phyloP scores from a whole-genome alignment of 2,113 vertebrate genomes.

The Struthio camelus region DNA sequence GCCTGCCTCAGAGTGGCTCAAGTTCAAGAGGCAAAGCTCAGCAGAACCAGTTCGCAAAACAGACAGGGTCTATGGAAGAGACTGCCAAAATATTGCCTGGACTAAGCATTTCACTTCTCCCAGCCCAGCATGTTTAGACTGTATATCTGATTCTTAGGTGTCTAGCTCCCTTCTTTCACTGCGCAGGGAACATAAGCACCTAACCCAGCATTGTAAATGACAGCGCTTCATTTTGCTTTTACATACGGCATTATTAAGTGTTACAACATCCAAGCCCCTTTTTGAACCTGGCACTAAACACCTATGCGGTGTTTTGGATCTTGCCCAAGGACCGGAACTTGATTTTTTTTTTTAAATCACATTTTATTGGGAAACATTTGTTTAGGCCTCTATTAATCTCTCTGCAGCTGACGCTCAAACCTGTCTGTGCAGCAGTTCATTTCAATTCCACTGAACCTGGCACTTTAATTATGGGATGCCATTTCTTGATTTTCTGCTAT shows the following conservation, averaged over 20 bases:
- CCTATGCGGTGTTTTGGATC: not conserved
- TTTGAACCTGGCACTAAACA: not conserved
- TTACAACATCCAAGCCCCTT: not conserved
- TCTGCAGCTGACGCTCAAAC: not conserved
- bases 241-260: not conserved
- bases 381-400: not conserved
- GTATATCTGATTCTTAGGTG: not conserved
- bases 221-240: not conserved
- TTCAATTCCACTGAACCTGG: not conserved
- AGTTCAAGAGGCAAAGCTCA: not conserved
- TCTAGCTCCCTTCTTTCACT: not conserved
- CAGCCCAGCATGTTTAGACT: fast-evolving
- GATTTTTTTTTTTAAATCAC: not conserved
- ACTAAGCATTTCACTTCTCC: not conserved
- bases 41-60: fast-evolving
- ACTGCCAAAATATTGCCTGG: not conserved
- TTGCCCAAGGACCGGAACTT: not conserved
- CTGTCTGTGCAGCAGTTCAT: not conserved
- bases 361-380: not conserved
- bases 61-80: not conserved
- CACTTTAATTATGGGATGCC: slow-evolving; percentile 27
- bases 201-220: not conserved
- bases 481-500: slow-evolving; percentile 25
- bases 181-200: not conserved
- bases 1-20: not conserved